Percentiles rank a stretch among this genome's conserved stretches.
These are phyloP conservation scores for Cyanistes caeruleus DNA, from an alignment of 2,113 vertebrate genomes.

Conservation along the genomic window DNA sequence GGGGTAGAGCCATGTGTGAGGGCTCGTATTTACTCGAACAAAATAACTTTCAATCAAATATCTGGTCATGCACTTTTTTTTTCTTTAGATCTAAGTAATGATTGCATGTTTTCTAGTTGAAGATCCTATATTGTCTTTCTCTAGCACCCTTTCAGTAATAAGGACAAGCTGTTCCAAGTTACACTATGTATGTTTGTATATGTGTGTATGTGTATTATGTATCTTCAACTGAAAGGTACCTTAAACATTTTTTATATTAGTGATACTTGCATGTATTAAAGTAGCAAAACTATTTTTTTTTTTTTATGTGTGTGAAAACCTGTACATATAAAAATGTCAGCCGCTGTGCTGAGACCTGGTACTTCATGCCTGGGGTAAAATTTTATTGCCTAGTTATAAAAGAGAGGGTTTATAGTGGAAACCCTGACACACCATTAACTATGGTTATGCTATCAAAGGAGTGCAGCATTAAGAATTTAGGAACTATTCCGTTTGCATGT, in stretches of 20 bases:
- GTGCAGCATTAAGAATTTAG: constrained; percentile 45
- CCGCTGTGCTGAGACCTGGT: constrained; percentile 36
- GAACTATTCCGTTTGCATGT: background rate
- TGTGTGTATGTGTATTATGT: background rate
- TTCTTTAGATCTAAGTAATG: constrained; percentile 13
- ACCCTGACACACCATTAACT: constrained; percentile 61
- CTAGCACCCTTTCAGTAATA: background rate
- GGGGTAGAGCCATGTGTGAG: background rate
- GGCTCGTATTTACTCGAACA: background rate
- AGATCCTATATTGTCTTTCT: background rate
- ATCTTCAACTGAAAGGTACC: background rate
- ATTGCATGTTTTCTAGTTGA: background rate
- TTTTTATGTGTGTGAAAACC: constrained; percentile 15
- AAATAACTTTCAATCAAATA: background rate
- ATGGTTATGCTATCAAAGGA: constrained; percentile 34
- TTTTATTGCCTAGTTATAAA: constrained; percentile 69
- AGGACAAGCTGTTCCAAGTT: background rate
- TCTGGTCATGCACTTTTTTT: background rate
- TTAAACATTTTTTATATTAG: background rate
- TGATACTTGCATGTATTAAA: constrained; percentile 2
- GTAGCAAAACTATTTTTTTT: background rate
- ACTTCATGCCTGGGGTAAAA: constrained; percentile 58
- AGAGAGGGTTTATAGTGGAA: constrained; percentile 70
- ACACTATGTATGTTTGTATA: background rate
- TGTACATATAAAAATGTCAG: constrained; percentile 60